A percentile compares a stretch with the other conserved stretches of the same genome.
Evolutionary conservation across 2,113 vertebrate species (phyloP).

Genomic region (Fulica atra): DNA sequence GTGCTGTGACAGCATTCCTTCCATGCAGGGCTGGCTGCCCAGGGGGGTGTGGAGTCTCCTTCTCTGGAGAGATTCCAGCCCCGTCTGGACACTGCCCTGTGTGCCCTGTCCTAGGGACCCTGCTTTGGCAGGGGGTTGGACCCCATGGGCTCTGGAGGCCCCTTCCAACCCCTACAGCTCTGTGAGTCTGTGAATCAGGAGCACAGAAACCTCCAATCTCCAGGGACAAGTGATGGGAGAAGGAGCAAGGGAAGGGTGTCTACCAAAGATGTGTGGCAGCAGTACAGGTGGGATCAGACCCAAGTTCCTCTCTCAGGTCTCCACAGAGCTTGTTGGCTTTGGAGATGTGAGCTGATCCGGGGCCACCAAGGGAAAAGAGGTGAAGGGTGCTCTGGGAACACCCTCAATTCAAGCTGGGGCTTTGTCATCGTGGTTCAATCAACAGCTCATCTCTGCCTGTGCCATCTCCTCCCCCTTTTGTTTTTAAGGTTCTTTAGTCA

Average conservation of each 20-base stretch:
- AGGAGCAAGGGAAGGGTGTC: neutral
- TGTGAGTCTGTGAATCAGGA: neutral
- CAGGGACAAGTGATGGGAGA: neutral
- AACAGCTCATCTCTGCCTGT: neutral
- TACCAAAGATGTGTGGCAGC: neutral
- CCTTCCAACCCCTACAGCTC: no score
- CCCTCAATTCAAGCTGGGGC: neutral
- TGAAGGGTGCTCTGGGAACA: neutral
- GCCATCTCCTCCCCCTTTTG: constrained; percentile 4
- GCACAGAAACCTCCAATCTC: neutral
- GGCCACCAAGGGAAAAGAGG: neutral
- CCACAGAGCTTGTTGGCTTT: neutral
- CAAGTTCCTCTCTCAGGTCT: neutral
- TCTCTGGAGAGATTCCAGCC: no score
- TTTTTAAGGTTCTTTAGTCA: constrained; percentile 15
- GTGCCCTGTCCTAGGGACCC: no score
- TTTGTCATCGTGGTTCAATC: neutral
- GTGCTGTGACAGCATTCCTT: neutral
- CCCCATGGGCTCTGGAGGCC: no score
- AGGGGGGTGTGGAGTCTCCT: no score
- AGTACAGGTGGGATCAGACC: neutral
- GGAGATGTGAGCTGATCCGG: neutral
- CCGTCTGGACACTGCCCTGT: no score
- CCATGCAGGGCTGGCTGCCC: neutral
- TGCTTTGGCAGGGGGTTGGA: no score